A percentile compares a stretch with the other conserved stretches of the same genome.
Conservation (phyloP, 2,888 invertebrate species). For the Cosmia pyralina region DNA sequence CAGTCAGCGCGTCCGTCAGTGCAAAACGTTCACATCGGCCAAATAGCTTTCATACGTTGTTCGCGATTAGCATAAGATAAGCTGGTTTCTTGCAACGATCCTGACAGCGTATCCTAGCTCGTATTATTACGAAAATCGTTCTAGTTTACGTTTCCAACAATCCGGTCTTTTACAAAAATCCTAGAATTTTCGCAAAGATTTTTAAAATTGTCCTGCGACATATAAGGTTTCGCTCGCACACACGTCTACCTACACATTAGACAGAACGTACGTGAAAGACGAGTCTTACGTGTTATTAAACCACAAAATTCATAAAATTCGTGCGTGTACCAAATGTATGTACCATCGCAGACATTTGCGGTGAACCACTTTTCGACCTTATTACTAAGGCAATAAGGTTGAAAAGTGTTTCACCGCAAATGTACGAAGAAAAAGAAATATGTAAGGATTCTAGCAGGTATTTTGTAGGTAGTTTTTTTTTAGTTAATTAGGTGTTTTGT, state of each 20-base stretch:
- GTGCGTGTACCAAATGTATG: neutral
- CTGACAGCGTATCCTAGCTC: neutral
- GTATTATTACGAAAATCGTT: too few relatives aligned
- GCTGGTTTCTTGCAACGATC: neutral
- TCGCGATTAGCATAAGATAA: neutral
- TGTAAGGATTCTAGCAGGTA: neutral
- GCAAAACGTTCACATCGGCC: neutral
- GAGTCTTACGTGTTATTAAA: neutral
- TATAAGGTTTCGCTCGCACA: slow-evolving; percentile 8
- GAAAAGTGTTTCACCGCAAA: too few relatives aligned
- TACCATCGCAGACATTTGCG: too few relatives aligned
- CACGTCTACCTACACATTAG: neutral
- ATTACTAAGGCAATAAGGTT: too few relatives aligned
- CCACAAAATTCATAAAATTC: neutral
- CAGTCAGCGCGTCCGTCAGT: neutral
- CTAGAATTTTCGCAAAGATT: neutral
- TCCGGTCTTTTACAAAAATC: neutral
- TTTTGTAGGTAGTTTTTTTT: too few relatives aligned
- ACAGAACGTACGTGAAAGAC: neutral
- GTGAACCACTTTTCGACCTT: too few relatives aligned
- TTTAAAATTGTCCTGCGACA: slow-evolving; percentile 8
- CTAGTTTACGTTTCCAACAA: neutral
- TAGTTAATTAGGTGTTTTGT: too few relatives aligned
- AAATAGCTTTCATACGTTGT: neutral
- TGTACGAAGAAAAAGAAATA: neutral